Conservation (phyloP, 2,113 vertebrate genomes). For the Caloenas nicobarica region DNA sequence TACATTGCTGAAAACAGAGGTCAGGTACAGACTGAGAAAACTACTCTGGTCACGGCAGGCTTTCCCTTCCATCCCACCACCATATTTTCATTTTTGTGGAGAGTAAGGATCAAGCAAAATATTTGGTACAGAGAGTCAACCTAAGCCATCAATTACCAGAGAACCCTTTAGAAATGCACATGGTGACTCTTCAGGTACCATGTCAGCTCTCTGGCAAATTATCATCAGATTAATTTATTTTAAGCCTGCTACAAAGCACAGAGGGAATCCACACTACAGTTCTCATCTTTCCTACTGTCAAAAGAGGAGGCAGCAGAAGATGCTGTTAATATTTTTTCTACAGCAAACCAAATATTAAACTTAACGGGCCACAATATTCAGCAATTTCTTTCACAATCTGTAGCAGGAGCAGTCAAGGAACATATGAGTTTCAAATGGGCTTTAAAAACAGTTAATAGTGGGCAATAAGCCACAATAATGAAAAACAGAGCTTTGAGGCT, state of each 20-base stretch:
- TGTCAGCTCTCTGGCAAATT: neutral
- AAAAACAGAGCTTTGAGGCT: conserved; percentile 38
- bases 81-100: neutral
- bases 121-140: neutral
- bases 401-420: conserved; percentile 21
- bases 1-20: neutral
- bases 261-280: neutral
- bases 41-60: neutral
- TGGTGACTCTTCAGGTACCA: neutral
- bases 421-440: neutral
- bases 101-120: neutral
- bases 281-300: neutral
- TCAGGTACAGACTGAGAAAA: neutral
- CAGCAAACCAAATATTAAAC: conserved; percentile 26
- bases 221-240: neutral
- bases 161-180: neutral
- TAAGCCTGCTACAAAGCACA: neutral
- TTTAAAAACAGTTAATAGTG: conserved; percentile 1
- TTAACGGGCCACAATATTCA: neutral
- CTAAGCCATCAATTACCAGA: neutral
- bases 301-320: neutral
- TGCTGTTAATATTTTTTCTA: conserved; percentile 3
- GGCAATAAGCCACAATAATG: conserved; percentile 36
- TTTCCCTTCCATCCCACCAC: neutral
- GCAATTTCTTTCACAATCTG: conserved; percentile 10